Evolutionary conservation across 1,140 invertebrate genomes (phyloP), one percentile per base, ranked within the genome.

Genomic region (Nymphalis io): DNA sequence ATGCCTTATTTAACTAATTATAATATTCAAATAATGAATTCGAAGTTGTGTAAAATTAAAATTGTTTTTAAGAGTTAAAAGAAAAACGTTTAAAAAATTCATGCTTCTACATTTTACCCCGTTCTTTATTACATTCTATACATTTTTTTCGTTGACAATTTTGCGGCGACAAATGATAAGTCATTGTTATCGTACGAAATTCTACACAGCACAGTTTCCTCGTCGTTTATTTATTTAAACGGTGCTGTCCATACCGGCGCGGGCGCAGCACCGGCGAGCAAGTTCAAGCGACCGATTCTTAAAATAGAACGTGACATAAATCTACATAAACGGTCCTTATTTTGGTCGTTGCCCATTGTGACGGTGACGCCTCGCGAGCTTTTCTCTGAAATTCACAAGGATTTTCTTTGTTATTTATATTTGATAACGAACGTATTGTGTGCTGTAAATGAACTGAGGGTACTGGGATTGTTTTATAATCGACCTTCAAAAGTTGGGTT

Each of bases 261-360:
- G 51, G 57, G 69, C 70, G 70, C 66, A 73, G 39, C 68, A 40
- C 61, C 60, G 27, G 60, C 78, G 77, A 65, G 68, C 83, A 87
- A 87, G 81, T 84, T 86, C 82, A 87, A 78, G 81, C 78, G 67
- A 65, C 71, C 78, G 76, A 72, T 58, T 81, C 79, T 79, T 48
- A 78, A 88, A 88, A 90, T 90, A 88, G 84, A 87, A 60, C 78
- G 79, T 87, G 86, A 90, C 85, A 87, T 87, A 87, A 88, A 90
- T 88, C 83, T 87, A 81, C 85, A 87, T 88, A 88, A 90, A 87
- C 85, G 82, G 80, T 77, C 76, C 82, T 83, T 86, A 86, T 86
- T 85, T 88, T 70, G 58, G 84, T 76, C 64, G 64, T 62, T 70
- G 69, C 48, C 72, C 71, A 81, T 80, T 81, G 78, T 84, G 75